A percentile compares a stretch with the other conserved stretches of the same genome.
Conservation (phyloP, 1,140 invertebrate genomes). For the Meloidogyne floridensis region DNA sequence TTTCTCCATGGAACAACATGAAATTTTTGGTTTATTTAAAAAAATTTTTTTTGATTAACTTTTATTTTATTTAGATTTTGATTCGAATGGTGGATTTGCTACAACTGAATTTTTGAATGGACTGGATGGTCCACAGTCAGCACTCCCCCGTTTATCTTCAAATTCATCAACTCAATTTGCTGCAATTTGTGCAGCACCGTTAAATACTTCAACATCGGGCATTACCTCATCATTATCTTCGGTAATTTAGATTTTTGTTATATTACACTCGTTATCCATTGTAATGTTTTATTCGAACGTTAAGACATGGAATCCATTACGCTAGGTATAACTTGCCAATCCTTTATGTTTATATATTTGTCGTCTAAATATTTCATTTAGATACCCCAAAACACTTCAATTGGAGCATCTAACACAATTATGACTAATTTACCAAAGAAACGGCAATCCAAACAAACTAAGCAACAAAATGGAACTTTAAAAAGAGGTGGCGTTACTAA, state of each 20-base stretch:
- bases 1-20: slow-evolving; percentile 46
- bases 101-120: slow-evolving; percentile 19
- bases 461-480: background rate
- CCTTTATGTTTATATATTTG: no score
- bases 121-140: background rate
- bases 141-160: slow-evolving; percentile 3
- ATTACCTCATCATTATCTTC: slow-evolving; percentile 4
- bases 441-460: background rate
- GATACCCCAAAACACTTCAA: slow-evolving; percentile 1
- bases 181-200: slow-evolving; percentile 26
- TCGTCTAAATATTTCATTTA: background rate
- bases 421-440: slow-evolving; percentile 9
- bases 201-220: background rate
- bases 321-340: no score
- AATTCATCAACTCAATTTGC: slow-evolving; percentile 18
- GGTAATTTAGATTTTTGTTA: background rate
- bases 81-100: slow-evolving; percentile 2
- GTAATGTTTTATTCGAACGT: no score
- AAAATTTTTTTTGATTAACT: no score
- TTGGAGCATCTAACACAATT: background rate
- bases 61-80: background rate
- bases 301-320: no score
- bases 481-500: background rate
- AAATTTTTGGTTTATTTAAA: slow-evolving; percentile 34
- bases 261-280: slow-evolving; percentile 68